phyloP scores from a whole-genome alignment of 2,888 invertebrate species.

The Pecten maximus region DNA sequence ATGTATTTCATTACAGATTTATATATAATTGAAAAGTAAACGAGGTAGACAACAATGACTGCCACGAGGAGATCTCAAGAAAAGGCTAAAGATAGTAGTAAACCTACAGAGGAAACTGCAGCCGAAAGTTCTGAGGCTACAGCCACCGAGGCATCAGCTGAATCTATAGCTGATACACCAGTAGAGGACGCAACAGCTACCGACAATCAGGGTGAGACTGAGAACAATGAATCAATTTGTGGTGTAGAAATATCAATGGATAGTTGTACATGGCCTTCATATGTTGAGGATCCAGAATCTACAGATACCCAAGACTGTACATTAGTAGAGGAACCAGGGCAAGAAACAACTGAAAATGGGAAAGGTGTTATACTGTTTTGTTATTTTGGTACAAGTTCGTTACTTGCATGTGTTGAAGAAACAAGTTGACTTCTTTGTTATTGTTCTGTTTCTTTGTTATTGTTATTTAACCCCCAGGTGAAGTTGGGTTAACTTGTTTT shows the following conservation, averaged over 20 bases:
- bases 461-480: no score
- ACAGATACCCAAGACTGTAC: conserved; percentile 8
- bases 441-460: background rate
- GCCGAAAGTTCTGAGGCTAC: background rate
- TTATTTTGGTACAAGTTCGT: background rate
- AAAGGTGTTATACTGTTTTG: background rate
- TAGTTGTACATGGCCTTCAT: conserved; percentile 35
- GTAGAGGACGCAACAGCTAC: background rate
- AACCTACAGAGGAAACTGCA: background rate
- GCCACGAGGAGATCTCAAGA: background rate
- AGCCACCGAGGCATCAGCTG: background rate
- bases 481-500: no score
- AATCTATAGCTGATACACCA: no score
- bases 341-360: background rate
- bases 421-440: background rate
- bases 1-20: no score
- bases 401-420: background rate
- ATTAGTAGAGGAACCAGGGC: background rate
- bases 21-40: no score
- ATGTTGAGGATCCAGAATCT: background rate
- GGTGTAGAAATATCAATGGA: conserved; percentile 4
- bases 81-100: background rate
- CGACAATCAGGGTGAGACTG: conserved; percentile 20
- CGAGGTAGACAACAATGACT: background rate
- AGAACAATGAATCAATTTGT: background rate